Evolutionary conservation across 2,113 vertebrate species (phyloP), one percentile per base, ranked within the genome.

Genomic region (Rhegmatorhina hoffmannsi): DNA sequence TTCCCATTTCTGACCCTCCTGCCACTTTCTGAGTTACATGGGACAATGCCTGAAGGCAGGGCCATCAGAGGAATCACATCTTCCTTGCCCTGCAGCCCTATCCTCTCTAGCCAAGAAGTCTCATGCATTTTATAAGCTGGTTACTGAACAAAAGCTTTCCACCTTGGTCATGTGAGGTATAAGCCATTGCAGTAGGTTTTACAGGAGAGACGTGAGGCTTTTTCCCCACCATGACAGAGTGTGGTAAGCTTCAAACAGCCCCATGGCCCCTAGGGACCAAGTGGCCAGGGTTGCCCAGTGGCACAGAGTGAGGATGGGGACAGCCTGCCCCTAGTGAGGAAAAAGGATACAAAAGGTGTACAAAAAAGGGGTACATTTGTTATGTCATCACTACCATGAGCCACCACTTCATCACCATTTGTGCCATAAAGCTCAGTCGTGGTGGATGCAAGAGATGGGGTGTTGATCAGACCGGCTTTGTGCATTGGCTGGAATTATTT

Each of bases 71-170:
- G 17, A 88, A 15, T 10, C 9, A 26, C 10, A 46, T 7, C 24
- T 70, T 8, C 26, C 16, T 66, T 0, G 0, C 2, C 14, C n/a
- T 28, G 19, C 18, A 43, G 9, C 17, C 9, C 10, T 38, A 4
- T n/a, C 17, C 2, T 46, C 43, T 58, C 43, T 43, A 58, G 25
- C 9, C 25, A 67, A 58, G 46, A 20, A 2, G 0, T n/a, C 25
- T 52, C n/a, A 19, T 36, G 34, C 38, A 43, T 79, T 73, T 60
- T 38, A 46, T 29, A 52, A 26, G 47, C 3, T 40, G 10, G 6
- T 53, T 56, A 44, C 19, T 11, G 12, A 73, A 4, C 3, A 81
- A 89, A 75, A 70, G 9, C 9, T 55, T 79, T 79, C 11, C 28
- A 67, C 14, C 5, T 40, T 50, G 23, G 18, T n/a, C 10, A 56